These are phyloP conservation scores for Drosophila pseudotalamancana DNA, from an alignment of 2,888 invertebrate genomes.

Conservation along the genomic window DNA sequence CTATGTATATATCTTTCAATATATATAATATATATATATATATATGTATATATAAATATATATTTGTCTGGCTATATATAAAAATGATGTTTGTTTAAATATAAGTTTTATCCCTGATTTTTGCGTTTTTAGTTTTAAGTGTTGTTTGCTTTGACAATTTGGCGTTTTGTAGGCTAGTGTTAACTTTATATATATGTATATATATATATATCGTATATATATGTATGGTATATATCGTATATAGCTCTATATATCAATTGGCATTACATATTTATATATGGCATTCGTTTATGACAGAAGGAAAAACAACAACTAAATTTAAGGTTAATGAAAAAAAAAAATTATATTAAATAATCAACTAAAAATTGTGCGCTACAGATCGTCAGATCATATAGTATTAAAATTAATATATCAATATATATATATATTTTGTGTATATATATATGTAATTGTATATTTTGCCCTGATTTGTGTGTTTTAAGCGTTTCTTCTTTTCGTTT, in stretches of 20 bases:
- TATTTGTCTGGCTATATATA: slow-evolving; percentile 7
- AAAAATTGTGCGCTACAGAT: slow-evolving; percentile 6
- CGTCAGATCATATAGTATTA: slow-evolving; percentile 1
- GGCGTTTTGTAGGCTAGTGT: slow-evolving; percentile 61
- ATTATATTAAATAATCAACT: slow-evolving; percentile 38
- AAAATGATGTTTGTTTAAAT: slow-evolving; percentile 14
- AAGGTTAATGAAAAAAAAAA: slow-evolving; percentile 15
- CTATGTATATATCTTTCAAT: slow-evolving; percentile 5
- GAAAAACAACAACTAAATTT: slow-evolving; percentile 39
- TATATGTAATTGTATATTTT: not conserved
- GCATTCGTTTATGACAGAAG: slow-evolving; percentile 48
- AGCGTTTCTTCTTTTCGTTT: slow-evolving; percentile 43
- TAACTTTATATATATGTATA: slow-evolving; percentile 13
- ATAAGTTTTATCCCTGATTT: slow-evolving; percentile 66
- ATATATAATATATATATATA: slow-evolving; percentile 6
- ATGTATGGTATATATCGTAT: slow-evolving; percentile 21
- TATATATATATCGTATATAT: slow-evolving; percentile 37
- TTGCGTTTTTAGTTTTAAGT: slow-evolving; percentile 28
- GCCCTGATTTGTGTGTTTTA: slow-evolving; percentile 32
- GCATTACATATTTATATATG: slow-evolving; percentile 65
- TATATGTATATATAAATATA: slow-evolving; percentile 10
- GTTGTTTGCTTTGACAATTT: slow-evolving; percentile 61
- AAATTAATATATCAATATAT: slow-evolving; percentile 5
- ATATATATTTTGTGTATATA: not conserved
- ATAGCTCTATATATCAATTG: slow-evolving; percentile 48